Conservation (phyloP, 2,797 vertebrate genomes). For the Anguilla megastoma region DNA sequence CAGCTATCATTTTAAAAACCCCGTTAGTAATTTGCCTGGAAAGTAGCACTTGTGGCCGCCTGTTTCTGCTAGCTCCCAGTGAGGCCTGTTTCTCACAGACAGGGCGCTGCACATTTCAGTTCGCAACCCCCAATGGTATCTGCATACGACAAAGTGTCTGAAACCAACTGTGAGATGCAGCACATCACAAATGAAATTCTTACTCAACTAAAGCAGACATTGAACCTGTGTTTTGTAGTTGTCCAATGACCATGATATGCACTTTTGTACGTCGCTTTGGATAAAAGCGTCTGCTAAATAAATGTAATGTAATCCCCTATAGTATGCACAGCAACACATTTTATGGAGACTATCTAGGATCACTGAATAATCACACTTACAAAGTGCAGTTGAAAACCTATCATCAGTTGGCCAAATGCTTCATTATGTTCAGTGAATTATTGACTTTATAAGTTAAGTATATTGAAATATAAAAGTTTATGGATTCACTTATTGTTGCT, state of each 20-base stretch:
- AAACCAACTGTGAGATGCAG: neutral
- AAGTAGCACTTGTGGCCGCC: slow-evolving; percentile 61
- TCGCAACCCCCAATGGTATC: neutral
- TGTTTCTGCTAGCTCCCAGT: neutral
- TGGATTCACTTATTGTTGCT: neutral
- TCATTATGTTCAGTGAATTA: neutral
- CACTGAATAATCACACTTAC: neutral
- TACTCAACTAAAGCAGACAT: neutral
- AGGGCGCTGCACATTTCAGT: neutral
- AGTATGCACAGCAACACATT: neutral
- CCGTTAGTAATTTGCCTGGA: slow-evolving; percentile 42
- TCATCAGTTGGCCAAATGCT: neutral
- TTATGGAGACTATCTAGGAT: neutral
- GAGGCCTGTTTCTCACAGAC: neutral
- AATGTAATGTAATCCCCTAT: neutral
- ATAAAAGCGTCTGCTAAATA: too few relatives aligned
- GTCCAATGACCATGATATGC: too few relatives aligned
- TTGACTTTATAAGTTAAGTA: neutral
- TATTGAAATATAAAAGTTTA: neutral
- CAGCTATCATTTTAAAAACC: slow-evolving; percentile 31
- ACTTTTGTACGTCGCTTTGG: too few relatives aligned
- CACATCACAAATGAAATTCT: neutral
- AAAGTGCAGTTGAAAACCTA: neutral
- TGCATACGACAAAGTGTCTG: neutral
- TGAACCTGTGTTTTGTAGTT: too few relatives aligned